A percentile compares a stretch with the other conserved stretches of the same genome.
Evolutionary conservation across 2,113 vertebrate species (phyloP).

Genomic region (Amblyornis subalaris): DNA sequence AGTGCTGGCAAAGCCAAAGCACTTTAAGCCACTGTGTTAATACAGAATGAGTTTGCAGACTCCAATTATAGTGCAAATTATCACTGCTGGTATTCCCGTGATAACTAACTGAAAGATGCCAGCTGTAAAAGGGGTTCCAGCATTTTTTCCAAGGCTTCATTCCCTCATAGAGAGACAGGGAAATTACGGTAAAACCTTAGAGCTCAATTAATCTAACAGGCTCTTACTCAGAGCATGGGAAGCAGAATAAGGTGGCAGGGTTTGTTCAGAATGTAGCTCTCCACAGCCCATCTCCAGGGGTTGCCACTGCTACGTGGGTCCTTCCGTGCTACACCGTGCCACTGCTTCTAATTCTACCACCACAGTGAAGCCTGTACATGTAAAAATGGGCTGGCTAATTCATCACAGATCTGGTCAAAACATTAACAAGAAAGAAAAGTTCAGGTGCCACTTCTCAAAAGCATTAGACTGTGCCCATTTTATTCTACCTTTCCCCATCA

Average conservation of each 20-base stretch:
- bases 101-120: not conserved
- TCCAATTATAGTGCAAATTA: not conserved
- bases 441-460: not conserved
- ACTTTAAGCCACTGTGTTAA: not conserved
- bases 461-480: not conserved
- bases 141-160: not conserved
- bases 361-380: not conserved
- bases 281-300: not conserved
- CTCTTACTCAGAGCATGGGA: not conserved
- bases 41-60: not conserved
- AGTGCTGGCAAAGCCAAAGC: not conserved
- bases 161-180: not conserved
- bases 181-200: not conserved
- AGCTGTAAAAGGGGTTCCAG: not conserved
- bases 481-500: not conserved
- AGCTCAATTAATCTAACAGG: not conserved
- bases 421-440: not conserved
- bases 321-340: not conserved
- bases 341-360: not conserved
- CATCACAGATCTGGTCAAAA: not conserved
- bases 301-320: accelerated
- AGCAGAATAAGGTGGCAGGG: not conserved
- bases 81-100: not conserved
- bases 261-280: not conserved
- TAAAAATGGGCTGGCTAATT: not conserved